Evolutionary conservation across 2,888 invertebrate genomes (phyloP), one percentile per base, ranked within the genome.

Genomic region (Drosophila vallismaia): DNA sequence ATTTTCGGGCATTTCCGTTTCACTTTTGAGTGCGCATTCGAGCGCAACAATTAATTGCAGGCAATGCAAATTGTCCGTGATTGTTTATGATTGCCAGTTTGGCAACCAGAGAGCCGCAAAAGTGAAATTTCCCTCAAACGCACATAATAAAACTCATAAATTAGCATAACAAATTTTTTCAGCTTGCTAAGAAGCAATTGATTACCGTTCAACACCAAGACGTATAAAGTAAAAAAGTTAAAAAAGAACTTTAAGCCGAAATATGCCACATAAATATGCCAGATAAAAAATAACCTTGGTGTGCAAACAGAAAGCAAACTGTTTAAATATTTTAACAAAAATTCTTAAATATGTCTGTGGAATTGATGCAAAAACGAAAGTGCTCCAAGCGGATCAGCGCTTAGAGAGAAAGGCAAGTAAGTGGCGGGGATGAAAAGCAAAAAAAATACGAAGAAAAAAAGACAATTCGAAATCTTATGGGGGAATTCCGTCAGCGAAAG

Each of bases 11-110:
- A 86, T 82, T 82, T 87, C 82, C 82, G 82, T 83, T 82, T 59
- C 60, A 51, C 59, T 71, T 81, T 58, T 56, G 38, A 50, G 51
- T 33, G 68, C 54, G 80, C 88, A 79, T 63, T 88, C 73, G 77
- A 86, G 86, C 80, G 84, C 64, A 88, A 77, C 85, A 88, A 77
- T 83, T 82, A 87, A 86, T 78, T 79, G 77, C 74, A 69, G 52
- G 77, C 71, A 80, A 80, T 72, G 78, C 84, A 86, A 79, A 85
- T 85, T 62, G 58, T 69, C 69, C 24, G 60, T 62, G 60, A 62
- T 44, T 72, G 64, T 64, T 63, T 62, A 64, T 80, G 68, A 83
- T 69, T 80, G 84, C 60, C 55, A 76, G 78, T 71, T 77, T 52
- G 67, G 46, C 73, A 58, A 53, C 52, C 40, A 40, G 46, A 31